These are phyloP conservation scores for Gonatopus flavifemur DNA, from an alignment of 1,140 invertebrate genomes.

Conservation along the genomic window DNA sequence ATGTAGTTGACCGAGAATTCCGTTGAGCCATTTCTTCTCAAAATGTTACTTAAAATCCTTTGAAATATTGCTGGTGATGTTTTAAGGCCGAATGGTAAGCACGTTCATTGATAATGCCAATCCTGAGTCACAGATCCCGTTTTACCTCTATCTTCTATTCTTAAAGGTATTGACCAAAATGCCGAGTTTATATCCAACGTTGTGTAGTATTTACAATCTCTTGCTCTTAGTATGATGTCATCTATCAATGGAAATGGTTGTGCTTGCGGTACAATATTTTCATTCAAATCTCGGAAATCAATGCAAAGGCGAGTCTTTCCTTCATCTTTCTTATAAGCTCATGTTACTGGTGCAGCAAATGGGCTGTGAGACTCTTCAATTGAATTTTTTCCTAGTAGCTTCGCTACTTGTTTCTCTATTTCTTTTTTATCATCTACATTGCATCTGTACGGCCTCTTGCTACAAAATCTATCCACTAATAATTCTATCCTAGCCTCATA, in stretches of 20 bases:
- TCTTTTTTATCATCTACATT: not conserved
- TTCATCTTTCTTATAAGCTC: not conserved
- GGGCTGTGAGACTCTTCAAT: not conserved
- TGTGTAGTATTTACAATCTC: slow-evolving; percentile 15
- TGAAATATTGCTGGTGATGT: no score
- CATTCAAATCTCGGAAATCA: no score
- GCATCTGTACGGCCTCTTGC: not conserved
- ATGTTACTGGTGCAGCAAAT: not conserved
- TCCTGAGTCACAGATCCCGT: no score
- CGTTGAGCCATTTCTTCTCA: no score
- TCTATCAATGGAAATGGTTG: slow-evolving; percentile 1
- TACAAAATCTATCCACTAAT: not conserved
- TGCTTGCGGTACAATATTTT: not conserved
- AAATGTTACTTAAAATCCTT: no score
- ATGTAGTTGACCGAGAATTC: no score
- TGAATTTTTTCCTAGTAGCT: not conserved
- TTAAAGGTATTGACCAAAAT: slow-evolving; percentile 42
- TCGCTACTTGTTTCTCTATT: not conserved
- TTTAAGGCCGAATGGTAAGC: no score
- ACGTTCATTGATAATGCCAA: no score
- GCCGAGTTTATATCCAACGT: no score
- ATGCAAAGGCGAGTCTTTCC: not conserved
- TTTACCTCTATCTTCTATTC: no score
- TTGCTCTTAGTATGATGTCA: slow-evolving; percentile 23
- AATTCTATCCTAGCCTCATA: not conserved